These are phyloP conservation scores for Hydrolagus colliei DNA, from an alignment of 2,797 vertebrate species.

Conservation along the genomic window DNA sequence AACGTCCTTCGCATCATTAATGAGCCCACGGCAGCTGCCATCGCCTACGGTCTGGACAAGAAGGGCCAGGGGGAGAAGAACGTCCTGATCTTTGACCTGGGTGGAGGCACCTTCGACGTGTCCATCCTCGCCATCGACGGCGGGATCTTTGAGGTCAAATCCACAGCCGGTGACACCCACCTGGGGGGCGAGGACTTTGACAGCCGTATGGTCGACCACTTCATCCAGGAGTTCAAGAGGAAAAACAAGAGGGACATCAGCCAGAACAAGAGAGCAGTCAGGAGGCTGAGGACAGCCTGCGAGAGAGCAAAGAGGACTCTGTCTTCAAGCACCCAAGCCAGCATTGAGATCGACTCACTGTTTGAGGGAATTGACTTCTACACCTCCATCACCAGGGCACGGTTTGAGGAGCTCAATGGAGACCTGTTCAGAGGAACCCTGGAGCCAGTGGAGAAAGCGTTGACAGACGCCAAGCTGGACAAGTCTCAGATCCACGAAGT, in stretches of 20 bases:
- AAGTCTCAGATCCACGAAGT: conserved; percentile 17
- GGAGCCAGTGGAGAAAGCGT: conserved; percentile 26
- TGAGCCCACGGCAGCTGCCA: no score
- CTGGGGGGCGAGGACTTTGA: conserved; percentile 30
- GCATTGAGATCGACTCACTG: conserved; percentile 25
- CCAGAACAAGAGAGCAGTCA: conserved; percentile 22
- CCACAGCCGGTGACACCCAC: background rate
- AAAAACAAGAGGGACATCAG: conserved; percentile 20
- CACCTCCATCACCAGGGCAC: conserved; percentile 31
- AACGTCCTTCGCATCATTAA: no score
- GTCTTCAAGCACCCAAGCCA: conserved; percentile 27
- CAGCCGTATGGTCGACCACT: conserved; percentile 21
- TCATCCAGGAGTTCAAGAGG: conserved; percentile 27
- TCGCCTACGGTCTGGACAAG: no score
- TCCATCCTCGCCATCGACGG: conserved; percentile 2
- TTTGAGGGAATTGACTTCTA: conserved; percentile 30
- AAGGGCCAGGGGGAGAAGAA: no score
- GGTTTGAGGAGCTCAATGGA: conserved; percentile 21
- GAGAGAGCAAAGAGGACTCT: conserved; percentile 24
- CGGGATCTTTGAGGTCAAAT: conserved; percentile 29
- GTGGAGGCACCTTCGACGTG: conserved; percentile 21
- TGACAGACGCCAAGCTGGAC: conserved; percentile 23
- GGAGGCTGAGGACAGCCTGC: conserved; percentile 25
- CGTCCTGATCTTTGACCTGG: no score
- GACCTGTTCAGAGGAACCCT: conserved; percentile 29